Base-by-base conservation (phyloP, 2,113 vertebrate species). In the Dipodomys stephensi region DNA sequence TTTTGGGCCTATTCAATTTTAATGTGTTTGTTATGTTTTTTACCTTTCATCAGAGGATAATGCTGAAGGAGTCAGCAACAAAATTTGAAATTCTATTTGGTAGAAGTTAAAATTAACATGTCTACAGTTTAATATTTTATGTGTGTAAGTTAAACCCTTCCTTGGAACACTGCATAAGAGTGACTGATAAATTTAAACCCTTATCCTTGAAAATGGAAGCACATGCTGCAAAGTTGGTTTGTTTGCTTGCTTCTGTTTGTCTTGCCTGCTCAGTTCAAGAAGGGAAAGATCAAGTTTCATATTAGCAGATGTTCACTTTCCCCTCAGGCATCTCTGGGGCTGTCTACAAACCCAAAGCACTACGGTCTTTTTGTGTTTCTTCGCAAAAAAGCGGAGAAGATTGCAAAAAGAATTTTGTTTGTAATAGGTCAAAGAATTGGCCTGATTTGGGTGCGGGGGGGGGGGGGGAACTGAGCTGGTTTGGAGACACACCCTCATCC, bases 21-120 rank as follows among this genome's bases (percentile, higher is more conserved):
- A 57, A 3, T 9, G 32, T 44, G 2, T 76, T 32, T 86, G 44
- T 79, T 80, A 35, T 32, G 3, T n/a, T 90, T 88, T 95, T 82
- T 22, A n/a, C 32, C 44, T 89, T 90, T 80, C 71, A 13, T 88
- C 92, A 74, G 91, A 94, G 71, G 90, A 60, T 73, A 49, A 44
- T 67, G 88, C 91, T 57, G 77, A 78, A n/a, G 69, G 25, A 81
- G 32, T 44, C 68, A 85, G 23, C 19, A 57, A 16, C 71, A 22
- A 46, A 73, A 81, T 73, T 80, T 82, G 90, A 73, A 65, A 22
- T 95, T 93, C 85, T 72, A 2, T 46, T 67, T 73, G 69, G 77
- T 72, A 53, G 76, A 77, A 6, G n/a, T 77, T 89, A 22, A 30
- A 32, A 22, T 53, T 71, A 46, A 25, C 49, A 6, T 64, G 85